These are phyloP conservation scores for Limanda limanda DNA, from an alignment of 2,113 vertebrate species.

Conservation along the genomic window DNA sequence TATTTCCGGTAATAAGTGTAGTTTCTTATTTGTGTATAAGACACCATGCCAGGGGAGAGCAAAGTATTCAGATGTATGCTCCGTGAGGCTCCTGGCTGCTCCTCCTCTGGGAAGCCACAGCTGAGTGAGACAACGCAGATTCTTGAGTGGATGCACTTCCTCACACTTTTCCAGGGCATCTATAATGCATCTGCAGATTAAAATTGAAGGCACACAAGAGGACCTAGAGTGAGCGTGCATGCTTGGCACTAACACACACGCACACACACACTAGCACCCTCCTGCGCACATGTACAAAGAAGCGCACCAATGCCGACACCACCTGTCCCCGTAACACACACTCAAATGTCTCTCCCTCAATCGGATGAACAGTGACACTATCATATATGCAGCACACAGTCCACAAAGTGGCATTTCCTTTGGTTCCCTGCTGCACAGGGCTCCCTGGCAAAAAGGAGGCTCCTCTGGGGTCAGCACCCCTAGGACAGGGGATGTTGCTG, in stretches of 20 bases:
- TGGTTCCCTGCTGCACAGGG: conserved; percentile 42
- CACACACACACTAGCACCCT: not conserved
- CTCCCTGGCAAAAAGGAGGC: conserved; percentile 62
- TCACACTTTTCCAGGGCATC: conserved; percentile 28
- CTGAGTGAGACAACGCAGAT: conserved; percentile 34
- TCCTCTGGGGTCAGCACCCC: conserved; percentile 60
- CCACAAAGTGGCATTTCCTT: conserved; percentile 53
- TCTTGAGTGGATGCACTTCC: conserved; percentile 9
- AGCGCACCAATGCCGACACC: not conserved
- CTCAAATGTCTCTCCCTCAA: conserved; percentile 24
- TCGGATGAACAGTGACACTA: conserved; percentile 16
- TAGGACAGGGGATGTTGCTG: conserved; percentile 43
- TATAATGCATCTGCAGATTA: conserved; percentile 55
- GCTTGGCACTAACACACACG: not conserved
- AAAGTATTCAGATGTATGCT: conserved; percentile 15
- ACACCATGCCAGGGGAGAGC: not conserved
- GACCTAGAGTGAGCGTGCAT: not conserved
- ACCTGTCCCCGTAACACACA: conserved; percentile 19
- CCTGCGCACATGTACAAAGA: not conserved
- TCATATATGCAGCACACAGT: conserved; percentile 50
- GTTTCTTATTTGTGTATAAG: conserved; percentile 4
- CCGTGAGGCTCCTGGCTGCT: not conserved
- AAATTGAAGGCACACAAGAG: conserved; percentile 21
- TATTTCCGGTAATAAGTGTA: conserved; percentile 9
- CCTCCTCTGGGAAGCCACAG: conserved; percentile 29